These are phyloP conservation scores for Tachystola acroxantha DNA, from an alignment of 2,888 invertebrate species.

Conservation along the genomic window DNA sequence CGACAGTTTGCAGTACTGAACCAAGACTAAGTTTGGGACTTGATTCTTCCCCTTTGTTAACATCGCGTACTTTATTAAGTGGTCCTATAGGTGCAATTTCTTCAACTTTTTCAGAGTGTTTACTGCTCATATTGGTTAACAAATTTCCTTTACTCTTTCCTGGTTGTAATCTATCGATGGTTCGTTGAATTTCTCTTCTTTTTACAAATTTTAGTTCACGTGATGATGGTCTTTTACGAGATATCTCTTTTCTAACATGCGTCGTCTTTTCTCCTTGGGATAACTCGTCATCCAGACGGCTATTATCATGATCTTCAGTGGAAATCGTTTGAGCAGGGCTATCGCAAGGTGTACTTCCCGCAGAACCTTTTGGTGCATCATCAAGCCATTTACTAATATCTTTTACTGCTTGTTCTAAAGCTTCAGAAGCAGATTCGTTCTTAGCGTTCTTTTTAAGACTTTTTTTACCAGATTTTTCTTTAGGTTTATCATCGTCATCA, in stretches of 20 bases:
- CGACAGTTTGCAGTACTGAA: conserved; percentile 87
- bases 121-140: conserved; percentile 81
- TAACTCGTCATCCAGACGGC: conserved; percentile 61
- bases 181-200: conserved; percentile 86
- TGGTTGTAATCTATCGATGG: conserved; percentile 90
- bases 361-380: conserved; percentile 87
- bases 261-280: conserved; percentile 54
- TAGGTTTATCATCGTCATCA: conserved; percentile 33
- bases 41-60: conserved; percentile 80
- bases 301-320: conserved; percentile 79
- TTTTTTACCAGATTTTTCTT: conserved; percentile 51
- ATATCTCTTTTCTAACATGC: conserved; percentile 52
- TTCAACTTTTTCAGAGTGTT: conserved; percentile 74
- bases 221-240: conserved; percentile 67
- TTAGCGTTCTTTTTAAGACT: conserved; percentile 66
- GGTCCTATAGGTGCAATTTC: conserved; percentile 75
- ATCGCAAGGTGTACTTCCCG: conserved; percentile 87
- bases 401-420: conserved; percentile 83
- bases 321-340: conserved; percentile 84
- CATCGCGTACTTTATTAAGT: conserved; percentile 77
- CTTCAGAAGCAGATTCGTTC: conserved; percentile 77
- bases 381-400: conserved; percentile 94
- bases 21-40: conserved; percentile 91
- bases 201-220: conserved; percentile 62
- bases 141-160: conserved; percentile 93